Conservation (phyloP, 2,888 invertebrate genomes). For the Omphaloscelis lunosa region DNA sequence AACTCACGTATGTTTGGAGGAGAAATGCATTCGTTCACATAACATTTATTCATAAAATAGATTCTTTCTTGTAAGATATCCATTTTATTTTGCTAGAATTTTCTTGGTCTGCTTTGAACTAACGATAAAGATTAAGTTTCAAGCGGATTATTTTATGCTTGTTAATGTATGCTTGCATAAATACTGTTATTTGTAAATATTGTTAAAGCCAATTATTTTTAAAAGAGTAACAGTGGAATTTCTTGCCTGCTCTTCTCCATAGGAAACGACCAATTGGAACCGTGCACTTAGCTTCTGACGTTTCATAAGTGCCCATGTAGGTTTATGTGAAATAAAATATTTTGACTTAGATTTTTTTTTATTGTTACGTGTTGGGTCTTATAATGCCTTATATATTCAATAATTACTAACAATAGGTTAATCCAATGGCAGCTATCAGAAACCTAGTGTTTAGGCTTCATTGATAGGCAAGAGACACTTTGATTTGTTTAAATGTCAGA, state of each 20-base stretch:
- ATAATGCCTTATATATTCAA: no score
- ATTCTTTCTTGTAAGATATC: slow-evolving; percentile 67
- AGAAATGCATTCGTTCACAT: slow-evolving; percentile 73
- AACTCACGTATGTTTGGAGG: slow-evolving; percentile 72
- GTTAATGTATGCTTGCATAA: background rate
- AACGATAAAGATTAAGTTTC: slow-evolving; percentile 1
- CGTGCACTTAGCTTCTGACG: no score
- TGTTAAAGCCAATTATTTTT: no score
- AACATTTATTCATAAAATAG: slow-evolving; percentile 71
- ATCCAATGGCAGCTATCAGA: background rate
- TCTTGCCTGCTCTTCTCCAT: no score
- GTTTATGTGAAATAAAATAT: no score
- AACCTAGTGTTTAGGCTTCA: background rate
- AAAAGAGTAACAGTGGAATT: no score
- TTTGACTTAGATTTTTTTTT: no score
- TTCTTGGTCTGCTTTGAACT: slow-evolving; percentile 8
- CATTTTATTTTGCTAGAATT: slow-evolving; percentile 60
- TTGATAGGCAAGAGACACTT: background rate
- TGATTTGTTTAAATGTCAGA: background rate
- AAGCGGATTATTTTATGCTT: background rate
- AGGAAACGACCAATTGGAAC: no score
- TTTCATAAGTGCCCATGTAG: no score
- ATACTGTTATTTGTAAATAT: background rate
- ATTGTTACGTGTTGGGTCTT: no score
- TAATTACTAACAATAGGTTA: background rate